These are phyloP conservation scores for Neodiprion pinetum DNA, from an alignment of 1,140 invertebrate genomes.

Conservation along the genomic window DNA sequence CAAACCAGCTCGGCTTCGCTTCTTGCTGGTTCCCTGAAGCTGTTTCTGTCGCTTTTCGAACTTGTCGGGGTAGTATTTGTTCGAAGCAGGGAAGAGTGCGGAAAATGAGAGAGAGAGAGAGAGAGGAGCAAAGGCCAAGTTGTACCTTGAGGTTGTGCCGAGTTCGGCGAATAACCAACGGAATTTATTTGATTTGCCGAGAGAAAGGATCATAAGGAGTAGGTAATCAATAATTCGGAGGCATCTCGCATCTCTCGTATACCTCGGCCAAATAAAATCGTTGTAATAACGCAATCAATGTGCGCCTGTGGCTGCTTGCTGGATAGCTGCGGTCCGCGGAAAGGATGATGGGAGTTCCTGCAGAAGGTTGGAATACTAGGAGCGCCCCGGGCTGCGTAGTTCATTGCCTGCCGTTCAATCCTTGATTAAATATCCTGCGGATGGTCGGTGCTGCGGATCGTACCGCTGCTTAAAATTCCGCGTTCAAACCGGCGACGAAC, in stretches of 20 bases:
- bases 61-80: background rate
- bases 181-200: too few species aligned
- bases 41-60: background rate
- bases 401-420: background rate
- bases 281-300: conserved; percentile 1
- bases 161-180: too few species aligned
- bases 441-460: background rate
- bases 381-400: background rate
- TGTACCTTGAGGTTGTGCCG: too few species aligned
- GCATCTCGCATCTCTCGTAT: background rate
- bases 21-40: background rate
- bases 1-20: background rate
- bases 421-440: conserved; percentile 7
- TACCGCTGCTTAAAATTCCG: background rate
- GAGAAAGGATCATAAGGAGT: too few species aligned
- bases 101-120: too few species aligned
- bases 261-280: background rate
- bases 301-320: background rate
- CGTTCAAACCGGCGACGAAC: background rate
- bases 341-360: background rate
- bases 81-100: background rate
- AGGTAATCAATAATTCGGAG: background rate
- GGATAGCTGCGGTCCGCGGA: background rate
- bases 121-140: too few species aligned
- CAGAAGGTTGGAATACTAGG: background rate